Evolutionary conservation across 1,140 invertebrate species (phyloP).

Genomic region (Trissolcus basalis): DNA sequence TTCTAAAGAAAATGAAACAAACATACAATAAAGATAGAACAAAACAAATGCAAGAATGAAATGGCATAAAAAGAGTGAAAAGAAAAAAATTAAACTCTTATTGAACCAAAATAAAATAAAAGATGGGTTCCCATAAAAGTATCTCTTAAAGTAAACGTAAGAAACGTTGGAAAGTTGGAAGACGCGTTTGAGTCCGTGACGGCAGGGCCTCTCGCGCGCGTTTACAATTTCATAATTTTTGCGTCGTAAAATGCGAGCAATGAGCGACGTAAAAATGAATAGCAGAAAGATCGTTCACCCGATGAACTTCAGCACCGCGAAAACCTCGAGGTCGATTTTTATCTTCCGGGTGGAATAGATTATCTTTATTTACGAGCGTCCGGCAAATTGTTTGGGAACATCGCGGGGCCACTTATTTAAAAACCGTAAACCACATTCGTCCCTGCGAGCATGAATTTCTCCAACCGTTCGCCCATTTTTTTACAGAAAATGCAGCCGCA

Average conservation of each 20-base stretch:
- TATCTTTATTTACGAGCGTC: slow-evolving; percentile 76
- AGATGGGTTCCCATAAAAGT: too few relatives aligned
- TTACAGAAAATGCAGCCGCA: too few relatives aligned
- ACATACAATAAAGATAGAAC: too few relatives aligned
- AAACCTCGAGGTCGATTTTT: slow-evolving; percentile 73
- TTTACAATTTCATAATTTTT: slow-evolving; percentile 76
- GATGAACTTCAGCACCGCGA: slow-evolving; percentile 53
- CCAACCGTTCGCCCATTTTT: too few relatives aligned
- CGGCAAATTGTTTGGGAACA: slow-evolving; percentile 74
- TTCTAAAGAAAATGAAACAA: too few relatives aligned
- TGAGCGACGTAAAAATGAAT: slow-evolving; percentile 76
- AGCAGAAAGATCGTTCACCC: slow-evolving; percentile 69
- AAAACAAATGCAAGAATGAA: too few relatives aligned
- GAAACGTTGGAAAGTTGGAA: too few relatives aligned
- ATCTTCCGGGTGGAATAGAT: slow-evolving; percentile 77
- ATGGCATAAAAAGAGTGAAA: too few relatives aligned
- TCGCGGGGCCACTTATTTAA: slow-evolving; percentile 72
- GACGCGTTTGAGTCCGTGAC: slow-evolving; percentile 35
- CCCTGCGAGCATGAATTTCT: too few relatives aligned
- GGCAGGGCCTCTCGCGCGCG: slow-evolving; percentile 61
- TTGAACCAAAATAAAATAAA: too few relatives aligned
- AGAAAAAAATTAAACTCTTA: too few relatives aligned
- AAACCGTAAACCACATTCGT: slow-evolving; percentile 75
- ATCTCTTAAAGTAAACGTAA: too few relatives aligned
- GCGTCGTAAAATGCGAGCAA: slow-evolving; percentile 74